Evolutionary conservation across 35 echinoderm and acorn worm species (phyloP).

Genomic region (Lytechinus variegatus): DNA sequence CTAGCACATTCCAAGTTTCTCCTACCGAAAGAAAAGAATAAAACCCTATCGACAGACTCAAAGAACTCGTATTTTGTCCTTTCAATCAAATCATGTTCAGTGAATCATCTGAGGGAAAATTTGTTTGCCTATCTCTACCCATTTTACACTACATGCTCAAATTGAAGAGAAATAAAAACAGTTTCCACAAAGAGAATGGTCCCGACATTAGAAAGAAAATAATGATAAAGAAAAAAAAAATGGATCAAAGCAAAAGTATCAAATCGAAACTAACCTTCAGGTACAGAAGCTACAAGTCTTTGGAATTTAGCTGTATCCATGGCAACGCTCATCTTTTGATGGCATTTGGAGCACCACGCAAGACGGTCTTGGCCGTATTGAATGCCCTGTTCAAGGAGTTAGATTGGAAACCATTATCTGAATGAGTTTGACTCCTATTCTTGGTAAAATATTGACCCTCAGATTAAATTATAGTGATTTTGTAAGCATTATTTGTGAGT

Average conservation of each 20-base stretch:
- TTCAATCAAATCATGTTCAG: too few relatives aligned
- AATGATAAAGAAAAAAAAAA: background rate
- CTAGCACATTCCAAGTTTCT: too few relatives aligned
- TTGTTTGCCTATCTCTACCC: too few relatives aligned
- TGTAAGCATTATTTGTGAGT: background rate
- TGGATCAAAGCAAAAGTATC: background rate
- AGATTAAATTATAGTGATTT: background rate
- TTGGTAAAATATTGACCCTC: background rate
- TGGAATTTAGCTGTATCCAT: slow-evolving; percentile 74
- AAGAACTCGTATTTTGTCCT: too few relatives aligned
- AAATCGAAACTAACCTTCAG: slow-evolving; percentile 59
- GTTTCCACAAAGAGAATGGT: too few relatives aligned
- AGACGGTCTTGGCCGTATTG: slow-evolving; percentile 76
- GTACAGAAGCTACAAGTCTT: slow-evolving; percentile 66
- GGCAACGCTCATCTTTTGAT: slow-evolving; percentile 73
- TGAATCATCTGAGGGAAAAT: too few relatives aligned
- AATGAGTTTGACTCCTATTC: background rate
- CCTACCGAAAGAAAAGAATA: too few relatives aligned
- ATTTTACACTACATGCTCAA: too few relatives aligned
- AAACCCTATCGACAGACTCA: too few relatives aligned
- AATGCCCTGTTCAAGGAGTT: slow-evolving; percentile 58
- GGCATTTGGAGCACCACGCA: slow-evolving; percentile 90
- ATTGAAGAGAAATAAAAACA: too few relatives aligned
- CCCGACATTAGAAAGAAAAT: too few relatives aligned
- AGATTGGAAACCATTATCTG: background rate